A percentile compares a stretch with the other conserved stretches of the same genome.
phyloP scores from a whole-genome alignment of 2,888 invertebrate genomes.

The Andrena bucephala region DNA sequence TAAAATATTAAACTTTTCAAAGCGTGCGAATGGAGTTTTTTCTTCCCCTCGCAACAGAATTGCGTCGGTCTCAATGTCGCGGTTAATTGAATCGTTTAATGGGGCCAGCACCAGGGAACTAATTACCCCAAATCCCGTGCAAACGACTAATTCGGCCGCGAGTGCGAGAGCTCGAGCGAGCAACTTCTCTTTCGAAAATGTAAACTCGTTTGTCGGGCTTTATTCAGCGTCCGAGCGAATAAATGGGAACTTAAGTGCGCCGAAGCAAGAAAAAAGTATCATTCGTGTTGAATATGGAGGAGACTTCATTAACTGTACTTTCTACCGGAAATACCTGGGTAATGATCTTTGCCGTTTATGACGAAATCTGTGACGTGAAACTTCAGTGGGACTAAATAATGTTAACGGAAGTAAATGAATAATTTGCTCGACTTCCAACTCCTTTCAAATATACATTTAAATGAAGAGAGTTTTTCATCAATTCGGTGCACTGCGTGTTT shows the following conservation, averaged over 20 bases:
- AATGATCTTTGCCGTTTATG: not conserved
- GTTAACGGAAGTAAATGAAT: too few species aligned
- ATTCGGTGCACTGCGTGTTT: too few species aligned
- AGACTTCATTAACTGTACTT: slow-evolving; percentile 1
- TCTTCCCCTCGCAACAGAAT: slow-evolving; percentile 1
- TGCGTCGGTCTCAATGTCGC: slow-evolving; percentile 28
- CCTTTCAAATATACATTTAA: too few species aligned
- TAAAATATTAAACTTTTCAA: slow-evolving; percentile 24
- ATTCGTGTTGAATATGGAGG: not conserved
- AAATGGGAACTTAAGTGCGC: slow-evolving; percentile 7
- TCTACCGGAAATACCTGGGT: not conserved
- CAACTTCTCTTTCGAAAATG: slow-evolving; percentile 28
- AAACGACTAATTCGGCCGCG: slow-evolving; percentile 1
- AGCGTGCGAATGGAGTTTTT: not conserved
- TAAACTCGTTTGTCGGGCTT: not conserved
- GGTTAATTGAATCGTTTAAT: slow-evolving; percentile 49
- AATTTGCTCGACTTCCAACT: too few species aligned
- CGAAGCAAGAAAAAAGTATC: not conserved
- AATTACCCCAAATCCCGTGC: slow-evolving; percentile 38
- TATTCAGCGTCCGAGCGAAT: not conserved
- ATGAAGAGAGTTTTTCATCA: too few species aligned
- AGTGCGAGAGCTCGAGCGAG: slow-evolving; percentile 4
- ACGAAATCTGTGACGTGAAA: not conserved
- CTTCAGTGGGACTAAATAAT: too few species aligned
- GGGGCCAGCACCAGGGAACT: slow-evolving; percentile 9